These are phyloP conservation scores for Agrochola litura DNA, from an alignment of 2,888 invertebrate genomes.

Conservation along the genomic window DNA sequence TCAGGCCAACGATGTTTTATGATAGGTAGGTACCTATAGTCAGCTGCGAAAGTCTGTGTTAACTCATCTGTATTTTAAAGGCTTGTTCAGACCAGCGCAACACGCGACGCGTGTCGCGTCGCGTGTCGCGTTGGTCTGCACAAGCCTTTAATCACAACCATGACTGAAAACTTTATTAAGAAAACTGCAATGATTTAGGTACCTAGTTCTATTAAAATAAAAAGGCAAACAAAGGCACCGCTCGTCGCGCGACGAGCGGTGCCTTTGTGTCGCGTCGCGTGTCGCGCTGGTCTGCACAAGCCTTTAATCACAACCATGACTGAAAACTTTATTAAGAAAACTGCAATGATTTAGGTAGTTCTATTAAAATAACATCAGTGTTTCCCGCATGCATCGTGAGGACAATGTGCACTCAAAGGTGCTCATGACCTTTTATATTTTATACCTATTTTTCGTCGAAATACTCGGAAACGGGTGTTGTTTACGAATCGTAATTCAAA, in stretches of 20 bases:
- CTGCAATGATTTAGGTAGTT: not conserved
- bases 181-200: not conserved
- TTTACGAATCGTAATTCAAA: conserved; percentile 3
- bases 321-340: not conserved
- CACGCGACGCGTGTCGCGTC: no score
- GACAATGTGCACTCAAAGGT: not conserved
- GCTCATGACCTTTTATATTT: not conserved
- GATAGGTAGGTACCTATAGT: not conserved
- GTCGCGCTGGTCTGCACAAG: no score
- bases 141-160: not conserved
- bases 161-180: not conserved
- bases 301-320: not conserved
- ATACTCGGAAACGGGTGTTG: not conserved
- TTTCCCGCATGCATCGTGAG: not conserved
- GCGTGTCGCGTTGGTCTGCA: no score
- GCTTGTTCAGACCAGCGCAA: no score
- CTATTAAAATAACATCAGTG: not conserved
- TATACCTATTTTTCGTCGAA: conserved; percentile 9
- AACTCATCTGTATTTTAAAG: not conserved
- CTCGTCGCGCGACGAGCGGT: no score
- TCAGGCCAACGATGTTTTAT: not conserved
- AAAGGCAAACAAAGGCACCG: no score
- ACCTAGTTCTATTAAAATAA: not conserved
- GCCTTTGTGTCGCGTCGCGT: no score
- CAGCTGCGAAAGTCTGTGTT: not conserved